A percentile compares a stretch with the other conserved stretches of the same genome.
These are phyloP conservation scores for Pluvialis apricaria DNA, from an alignment of 2,113 vertebrate genomes.

Conservation along the genomic window DNA sequence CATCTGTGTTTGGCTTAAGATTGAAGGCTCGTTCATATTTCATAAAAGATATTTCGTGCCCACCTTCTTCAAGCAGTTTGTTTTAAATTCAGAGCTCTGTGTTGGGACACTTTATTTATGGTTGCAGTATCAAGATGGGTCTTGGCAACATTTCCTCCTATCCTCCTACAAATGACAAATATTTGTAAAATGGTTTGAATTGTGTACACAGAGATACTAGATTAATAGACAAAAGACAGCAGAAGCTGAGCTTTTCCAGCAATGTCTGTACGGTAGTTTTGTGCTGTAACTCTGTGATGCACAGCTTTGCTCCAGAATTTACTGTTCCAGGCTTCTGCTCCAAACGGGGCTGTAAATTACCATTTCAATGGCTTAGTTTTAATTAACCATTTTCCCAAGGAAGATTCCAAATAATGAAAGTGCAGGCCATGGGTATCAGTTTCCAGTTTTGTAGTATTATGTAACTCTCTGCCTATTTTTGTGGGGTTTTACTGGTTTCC, in stretches of 20 bases:
- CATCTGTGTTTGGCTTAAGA: neutral
- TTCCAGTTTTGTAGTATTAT: conserved; percentile 9
- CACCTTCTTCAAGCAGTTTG: conserved; percentile 9
- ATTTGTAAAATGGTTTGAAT: conserved; percentile 54
- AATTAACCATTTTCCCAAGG: conserved; percentile 51
- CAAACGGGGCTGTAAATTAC: neutral
- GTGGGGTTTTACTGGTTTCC: neutral
- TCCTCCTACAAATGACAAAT: conserved; percentile 45
- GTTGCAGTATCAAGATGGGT: neutral
- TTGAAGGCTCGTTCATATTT: neutral
- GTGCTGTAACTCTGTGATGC: neutral
- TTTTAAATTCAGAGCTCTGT: conserved; percentile 20
- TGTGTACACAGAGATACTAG: conserved; percentile 29
- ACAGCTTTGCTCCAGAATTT: conserved; percentile 17
- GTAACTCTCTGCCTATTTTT: neutral
- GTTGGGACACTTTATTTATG: neutral
- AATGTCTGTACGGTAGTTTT: neutral
- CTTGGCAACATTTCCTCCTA: conserved; percentile 30
- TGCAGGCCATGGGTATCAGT: neutral
- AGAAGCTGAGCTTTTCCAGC: conserved; percentile 42
- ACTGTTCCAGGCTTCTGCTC: neutral
- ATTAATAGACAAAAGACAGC: conserved; percentile 27
- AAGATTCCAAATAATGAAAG: conserved; percentile 5
- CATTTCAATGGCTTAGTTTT: conserved; percentile 26
- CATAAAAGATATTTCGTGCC: neutral